Evolutionary conservation across 2,888 invertebrate genomes (phyloP).

Genomic region (Conchocele bisecta): DNA sequence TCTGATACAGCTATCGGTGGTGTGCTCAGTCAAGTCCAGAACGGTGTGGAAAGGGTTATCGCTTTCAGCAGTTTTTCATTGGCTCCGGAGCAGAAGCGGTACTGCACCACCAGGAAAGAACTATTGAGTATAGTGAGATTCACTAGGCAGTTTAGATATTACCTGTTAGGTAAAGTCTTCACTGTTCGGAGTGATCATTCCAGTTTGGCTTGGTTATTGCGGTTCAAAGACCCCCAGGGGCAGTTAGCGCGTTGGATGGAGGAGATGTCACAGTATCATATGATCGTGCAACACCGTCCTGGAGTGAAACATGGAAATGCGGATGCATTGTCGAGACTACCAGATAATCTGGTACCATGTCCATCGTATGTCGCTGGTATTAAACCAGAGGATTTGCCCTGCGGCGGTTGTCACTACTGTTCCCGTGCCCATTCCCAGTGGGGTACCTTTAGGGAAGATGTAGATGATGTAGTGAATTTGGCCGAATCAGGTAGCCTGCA

Average conservation of each 20-base stretch:
- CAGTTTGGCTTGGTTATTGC: constrained; percentile 4
- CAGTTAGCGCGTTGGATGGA: constrained; percentile 23
- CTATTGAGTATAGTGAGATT: constrained; percentile 38
- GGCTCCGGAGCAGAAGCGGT: constrained; percentile 20
- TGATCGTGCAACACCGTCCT: constrained; percentile 10
- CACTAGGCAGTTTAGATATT: constrained; percentile 39
- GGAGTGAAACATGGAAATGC: constrained; percentile 15
- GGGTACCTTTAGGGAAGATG: constrained; percentile 7
- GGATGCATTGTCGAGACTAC: too few relatives aligned
- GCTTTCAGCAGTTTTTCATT: constrained; percentile 33
- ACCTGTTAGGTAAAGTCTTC: constrained; percentile 9
- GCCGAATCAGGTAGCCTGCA: too few relatives aligned
- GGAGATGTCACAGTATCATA: constrained; percentile 20
- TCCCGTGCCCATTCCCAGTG: constrained; percentile 13
- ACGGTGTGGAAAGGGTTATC: constrained; percentile 26
- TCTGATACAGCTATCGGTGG: constrained; percentile 29
- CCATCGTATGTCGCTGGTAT: constrained; percentile 3
- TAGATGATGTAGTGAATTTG: constrained; percentile 25
- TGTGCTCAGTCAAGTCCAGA: constrained; percentile 25
- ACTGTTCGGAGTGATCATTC: constrained; percentile 21
- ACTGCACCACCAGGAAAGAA: constrained; percentile 11
- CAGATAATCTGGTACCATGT: not conserved
- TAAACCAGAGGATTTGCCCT: constrained; percentile 21
- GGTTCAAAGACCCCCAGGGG: constrained; percentile 2
- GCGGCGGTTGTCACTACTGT: constrained; percentile 40